A percentile compares a stretch with the other conserved stretches of the same genome.
Conservation (phyloP, 2,888 invertebrate genomes). For the Caenorhabditis sp. region DNA sequence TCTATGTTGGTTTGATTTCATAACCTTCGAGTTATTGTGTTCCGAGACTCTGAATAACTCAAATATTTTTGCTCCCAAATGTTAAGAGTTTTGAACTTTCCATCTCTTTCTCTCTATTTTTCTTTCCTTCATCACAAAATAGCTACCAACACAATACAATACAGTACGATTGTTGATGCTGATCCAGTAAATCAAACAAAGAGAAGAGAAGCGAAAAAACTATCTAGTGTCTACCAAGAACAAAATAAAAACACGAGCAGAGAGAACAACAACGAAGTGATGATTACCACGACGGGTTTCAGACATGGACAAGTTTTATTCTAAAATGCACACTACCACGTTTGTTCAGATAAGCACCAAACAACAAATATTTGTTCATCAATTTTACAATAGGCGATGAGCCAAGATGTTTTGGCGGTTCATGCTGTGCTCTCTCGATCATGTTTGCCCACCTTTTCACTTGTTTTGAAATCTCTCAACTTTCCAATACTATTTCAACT, state of each 20-base stretch:
- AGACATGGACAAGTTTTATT: constrained; percentile 1
- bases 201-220: no score
- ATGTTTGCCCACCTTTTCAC: constrained; percentile 37
- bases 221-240: no score
- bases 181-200: neutral
- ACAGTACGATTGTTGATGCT: constrained; percentile 1
- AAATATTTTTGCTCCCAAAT: neutral
- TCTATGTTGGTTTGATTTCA: no score
- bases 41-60: no score
- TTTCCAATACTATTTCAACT: constrained; percentile 19
- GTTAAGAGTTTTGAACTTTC: neutral
- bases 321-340: neutral
- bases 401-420: constrained; percentile 37
- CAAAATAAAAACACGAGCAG: neutral
- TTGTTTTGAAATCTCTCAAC: neutral
- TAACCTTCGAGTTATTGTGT: no score
- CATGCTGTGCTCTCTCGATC: constrained; percentile 20
- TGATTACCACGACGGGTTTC: neutral
- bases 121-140: neutral
- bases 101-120: neutral
- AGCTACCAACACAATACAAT: neutral
- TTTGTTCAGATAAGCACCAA: constrained; percentile 8
- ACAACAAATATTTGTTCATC: constrained; percentile 8
- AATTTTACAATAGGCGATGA: constrained; percentile 7
- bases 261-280: neutral